phyloP scores from a whole-genome alignment of 2,113 vertebrate genomes.

The Peromyscus polionotus region DNA sequence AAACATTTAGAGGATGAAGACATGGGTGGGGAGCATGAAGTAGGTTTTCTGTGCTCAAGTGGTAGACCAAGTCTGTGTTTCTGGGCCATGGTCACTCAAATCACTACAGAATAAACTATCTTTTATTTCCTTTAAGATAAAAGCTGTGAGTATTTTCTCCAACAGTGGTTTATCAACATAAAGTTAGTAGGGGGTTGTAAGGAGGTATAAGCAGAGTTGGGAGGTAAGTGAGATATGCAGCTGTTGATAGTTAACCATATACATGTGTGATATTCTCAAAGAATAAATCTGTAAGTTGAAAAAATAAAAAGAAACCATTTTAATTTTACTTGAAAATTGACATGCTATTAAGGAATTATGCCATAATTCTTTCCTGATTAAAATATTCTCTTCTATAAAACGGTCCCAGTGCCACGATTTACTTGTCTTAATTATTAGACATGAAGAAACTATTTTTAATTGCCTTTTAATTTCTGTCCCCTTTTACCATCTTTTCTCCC shows the following conservation, averaged over 20 bases:
- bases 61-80: neutral
- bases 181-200: neutral
- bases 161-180: neutral
- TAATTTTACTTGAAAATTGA: conserved; percentile 86
- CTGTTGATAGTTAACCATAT: neutral
- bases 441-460: conserved; percentile 84
- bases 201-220: neutral
- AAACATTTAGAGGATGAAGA: neutral
- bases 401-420: neutral
- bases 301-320: neutral
- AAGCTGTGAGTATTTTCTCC: neutral
- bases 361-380: conserved; percentile 73
- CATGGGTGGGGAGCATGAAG: neutral
- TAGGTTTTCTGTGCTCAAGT: neutral
- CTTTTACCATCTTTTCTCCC: neutral
- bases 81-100: neutral
- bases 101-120: neutral
- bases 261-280: neutral
- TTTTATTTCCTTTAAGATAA: neutral
- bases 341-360: conserved; percentile 82
- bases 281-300: neutral
- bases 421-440: conserved; percentile 72
- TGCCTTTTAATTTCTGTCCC: conserved; percentile 80
- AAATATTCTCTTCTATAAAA: conserved; percentile 81
- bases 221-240: no score